Evolutionary conservation across 2,797 vertebrate species (phyloP), one percentile per base, ranked within the genome.

Genomic region (Paramormyrops hopkinsi): DNA sequence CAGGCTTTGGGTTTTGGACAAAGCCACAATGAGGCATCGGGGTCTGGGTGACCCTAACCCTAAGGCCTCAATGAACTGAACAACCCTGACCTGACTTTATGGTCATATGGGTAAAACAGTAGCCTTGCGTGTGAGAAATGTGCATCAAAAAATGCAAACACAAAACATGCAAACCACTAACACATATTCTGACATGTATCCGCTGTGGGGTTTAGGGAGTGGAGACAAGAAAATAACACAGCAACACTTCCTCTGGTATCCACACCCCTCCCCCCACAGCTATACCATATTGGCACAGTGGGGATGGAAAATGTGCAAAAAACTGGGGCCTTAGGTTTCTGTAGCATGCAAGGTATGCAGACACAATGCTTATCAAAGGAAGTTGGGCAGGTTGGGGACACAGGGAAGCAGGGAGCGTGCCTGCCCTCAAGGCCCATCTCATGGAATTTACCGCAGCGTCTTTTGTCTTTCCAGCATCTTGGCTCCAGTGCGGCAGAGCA

Each of bases 371-470:
- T 62, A 88, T 88, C 53, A 41, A 19, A 41, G 86, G 4, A 65
- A 48, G 33, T 37, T 65, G 54, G 25, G 33, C 37, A 88, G 48
- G 54, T 62, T 41, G 46, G 19, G 22, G 54, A 7, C 22, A 7
- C 29, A 51, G 19, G 53, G 17, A 11, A 37, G 2, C 19, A 11
- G 29, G 53, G 54, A n/a, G 22, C 14, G 0, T 59, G 29, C 44
- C 46, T 14, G 51, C 50, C 85, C 22, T 62, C 14, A 2, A n/a
- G 86, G 54, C 1, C 54, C 33, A 14, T 87, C 33, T 62, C 7
- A 46, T 14, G 82, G 82, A 89, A 86, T 86, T 73, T 37, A 86
- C 82, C 88, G 11, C 88, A 51, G 33, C 12, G 50, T 41, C 11
- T 56, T 86, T 46, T 88, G 56, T 46, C 9, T 88, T 19, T 29